Conservation (phyloP, 2,888 invertebrate species). For the Dendrolimus pini region DNA sequence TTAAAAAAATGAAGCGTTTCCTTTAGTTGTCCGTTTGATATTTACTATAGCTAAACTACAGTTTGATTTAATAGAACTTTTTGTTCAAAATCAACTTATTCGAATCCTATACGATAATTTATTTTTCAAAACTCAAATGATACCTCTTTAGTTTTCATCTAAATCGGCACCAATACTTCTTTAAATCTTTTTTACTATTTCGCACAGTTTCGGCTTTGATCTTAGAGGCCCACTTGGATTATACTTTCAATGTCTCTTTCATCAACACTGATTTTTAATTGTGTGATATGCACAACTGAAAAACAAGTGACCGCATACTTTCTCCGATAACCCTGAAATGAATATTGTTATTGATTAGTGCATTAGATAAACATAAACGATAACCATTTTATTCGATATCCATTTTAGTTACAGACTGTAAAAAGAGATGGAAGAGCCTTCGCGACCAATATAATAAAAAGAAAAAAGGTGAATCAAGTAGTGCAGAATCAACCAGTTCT, state of each 20-base stretch:
- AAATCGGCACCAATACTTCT: not conserved
- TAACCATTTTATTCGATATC: no score
- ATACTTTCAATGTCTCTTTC: not conserved
- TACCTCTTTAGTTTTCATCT: not conserved
- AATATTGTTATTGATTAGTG: not conserved
- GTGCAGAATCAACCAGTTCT: not conserved
- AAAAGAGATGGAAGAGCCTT: constrained; percentile 1
- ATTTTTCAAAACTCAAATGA: not conserved
- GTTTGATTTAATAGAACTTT: no score
- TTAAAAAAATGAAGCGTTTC: no score
- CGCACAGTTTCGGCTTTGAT: not conserved
- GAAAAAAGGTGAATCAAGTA: not conserved
- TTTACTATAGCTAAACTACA: no score
- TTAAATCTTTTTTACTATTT: not conserved
- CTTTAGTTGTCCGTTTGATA: no score
- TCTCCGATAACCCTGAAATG: not conserved
- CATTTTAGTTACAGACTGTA: not conserved
- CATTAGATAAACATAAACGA: not conserved
- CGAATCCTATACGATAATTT: not conserved
- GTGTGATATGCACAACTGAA: not conserved
- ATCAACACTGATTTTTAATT: not conserved
- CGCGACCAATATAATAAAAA: constrained; percentile 1
- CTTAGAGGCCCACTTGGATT: not conserved
- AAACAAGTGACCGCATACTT: not conserved
- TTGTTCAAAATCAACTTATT: not conserved